Evolutionary conservation across 2,113 vertebrate species (phyloP).

Genomic region (Erythrocercus mccallii): DNA sequence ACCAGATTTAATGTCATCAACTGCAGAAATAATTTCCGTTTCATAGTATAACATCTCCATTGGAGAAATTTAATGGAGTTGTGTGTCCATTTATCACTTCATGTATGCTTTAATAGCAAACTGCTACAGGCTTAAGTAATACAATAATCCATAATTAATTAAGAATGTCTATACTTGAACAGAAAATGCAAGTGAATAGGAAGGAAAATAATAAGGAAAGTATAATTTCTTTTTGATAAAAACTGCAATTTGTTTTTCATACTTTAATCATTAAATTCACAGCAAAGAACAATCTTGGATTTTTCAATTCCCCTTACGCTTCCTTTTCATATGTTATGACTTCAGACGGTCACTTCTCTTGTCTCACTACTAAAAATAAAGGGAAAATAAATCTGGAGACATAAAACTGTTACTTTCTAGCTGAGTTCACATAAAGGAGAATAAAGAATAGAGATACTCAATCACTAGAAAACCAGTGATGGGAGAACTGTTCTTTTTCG

Average conservation of each 20-base stretch:
- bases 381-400: background rate
- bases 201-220: background rate
- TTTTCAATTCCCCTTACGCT: background rate
- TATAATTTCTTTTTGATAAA: background rate
- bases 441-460: background rate
- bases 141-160: background rate
- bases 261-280: background rate
- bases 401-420: background rate
- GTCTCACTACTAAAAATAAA: background rate
- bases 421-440: conserved; percentile 1
- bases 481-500: background rate
- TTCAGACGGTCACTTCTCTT: background rate
- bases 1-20: background rate
- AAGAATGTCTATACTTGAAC: background rate
- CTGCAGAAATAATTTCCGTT: background rate
- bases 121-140: background rate
- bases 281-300: background rate
- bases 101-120: background rate
- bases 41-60: background rate
- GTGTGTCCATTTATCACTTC: background rate
- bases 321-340: background rate
- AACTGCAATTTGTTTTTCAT: background rate
- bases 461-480: background rate
- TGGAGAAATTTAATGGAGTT: background rate
- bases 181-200: background rate